These are phyloP conservation scores for Myodes glareolus DNA, from an alignment of 2,113 vertebrate species.

Conservation along the genomic window DNA sequence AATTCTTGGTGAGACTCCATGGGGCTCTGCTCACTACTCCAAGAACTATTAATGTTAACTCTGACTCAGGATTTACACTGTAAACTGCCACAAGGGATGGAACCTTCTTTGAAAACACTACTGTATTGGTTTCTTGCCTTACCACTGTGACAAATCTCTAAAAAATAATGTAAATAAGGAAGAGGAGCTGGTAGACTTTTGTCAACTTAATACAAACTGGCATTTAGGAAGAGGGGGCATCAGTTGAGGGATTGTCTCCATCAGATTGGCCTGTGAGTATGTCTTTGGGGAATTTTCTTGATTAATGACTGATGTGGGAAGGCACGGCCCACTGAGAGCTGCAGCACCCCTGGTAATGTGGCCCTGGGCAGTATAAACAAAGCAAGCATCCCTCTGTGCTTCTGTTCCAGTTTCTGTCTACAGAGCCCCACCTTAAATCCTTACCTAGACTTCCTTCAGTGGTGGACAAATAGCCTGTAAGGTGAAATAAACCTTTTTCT, in stretches of 20 bases:
- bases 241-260: neutral
- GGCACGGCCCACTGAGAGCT: neutral
- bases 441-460: neutral
- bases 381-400: neutral
- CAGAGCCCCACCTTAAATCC: neutral
- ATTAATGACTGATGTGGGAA: neutral
- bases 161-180: neutral
- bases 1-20: neutral
- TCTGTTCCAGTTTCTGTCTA: neutral
- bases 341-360: neutral
- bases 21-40: neutral
- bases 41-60: neutral
- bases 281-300: neutral
- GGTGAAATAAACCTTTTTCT: neutral
- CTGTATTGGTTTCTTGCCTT: neutral
- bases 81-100: too few relatives aligned
- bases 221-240: neutral
- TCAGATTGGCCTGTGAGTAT: neutral
- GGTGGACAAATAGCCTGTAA: neutral
- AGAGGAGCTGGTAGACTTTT: neutral
- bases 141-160: neutral
- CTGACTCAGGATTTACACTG: neutral
- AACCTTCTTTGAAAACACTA: neutral
- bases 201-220: neutral
- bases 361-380: neutral